These are phyloP conservation scores for Pseudomyrmex dendroicus DNA, from an alignment of 1,140 invertebrate genomes.

Conservation along the genomic window DNA sequence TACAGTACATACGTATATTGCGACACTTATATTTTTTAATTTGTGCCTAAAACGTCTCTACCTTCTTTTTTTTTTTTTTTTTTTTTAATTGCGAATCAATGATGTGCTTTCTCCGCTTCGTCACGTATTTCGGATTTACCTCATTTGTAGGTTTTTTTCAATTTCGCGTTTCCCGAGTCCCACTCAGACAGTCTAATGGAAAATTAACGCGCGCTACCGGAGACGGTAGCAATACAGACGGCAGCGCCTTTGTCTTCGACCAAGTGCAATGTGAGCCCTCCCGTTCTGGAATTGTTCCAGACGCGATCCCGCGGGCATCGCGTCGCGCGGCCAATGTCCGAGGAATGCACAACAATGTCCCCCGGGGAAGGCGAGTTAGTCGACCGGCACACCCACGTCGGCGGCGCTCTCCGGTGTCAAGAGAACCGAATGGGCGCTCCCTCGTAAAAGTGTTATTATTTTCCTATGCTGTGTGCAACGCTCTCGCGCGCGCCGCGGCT, in stretches of 20 bases:
- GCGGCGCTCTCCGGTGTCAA: slow-evolving; percentile 61
- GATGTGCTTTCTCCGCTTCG: not conserved
- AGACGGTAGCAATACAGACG: not conserved
- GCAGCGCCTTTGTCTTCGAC: slow-evolving; percentile 56
- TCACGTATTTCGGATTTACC: not conserved
- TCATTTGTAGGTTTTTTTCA: not conserved
- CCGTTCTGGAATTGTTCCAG: slow-evolving; percentile 56
- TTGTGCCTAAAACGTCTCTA: slow-evolving; percentile 2
- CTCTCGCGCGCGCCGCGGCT: not conserved
- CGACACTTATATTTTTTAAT: slow-evolving; percentile 32
- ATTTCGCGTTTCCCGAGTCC: not conserved
- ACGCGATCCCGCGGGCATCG: slow-evolving; percentile 53
- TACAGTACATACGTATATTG: not conserved
- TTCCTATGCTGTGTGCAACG: slow-evolving; percentile 30
- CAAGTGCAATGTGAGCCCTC: slow-evolving; percentile 52
- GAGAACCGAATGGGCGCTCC: slow-evolving; percentile 55
- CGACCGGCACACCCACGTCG: slow-evolving; percentile 58
- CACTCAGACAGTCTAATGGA: not conserved
- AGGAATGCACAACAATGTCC: slow-evolving; percentile 67
- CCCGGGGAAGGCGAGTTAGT: slow-evolving; percentile 41
- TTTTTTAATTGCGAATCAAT: not conserved
- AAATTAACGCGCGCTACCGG: slow-evolving; percentile 14
- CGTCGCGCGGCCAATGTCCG: slow-evolving; percentile 60
- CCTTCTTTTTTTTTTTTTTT: not conserved
- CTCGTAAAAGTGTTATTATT: slow-evolving; percentile 72